phyloP scores from a whole-genome alignment of 2,797 vertebrate genomes.

The Leptodactylus fallax region DNA sequence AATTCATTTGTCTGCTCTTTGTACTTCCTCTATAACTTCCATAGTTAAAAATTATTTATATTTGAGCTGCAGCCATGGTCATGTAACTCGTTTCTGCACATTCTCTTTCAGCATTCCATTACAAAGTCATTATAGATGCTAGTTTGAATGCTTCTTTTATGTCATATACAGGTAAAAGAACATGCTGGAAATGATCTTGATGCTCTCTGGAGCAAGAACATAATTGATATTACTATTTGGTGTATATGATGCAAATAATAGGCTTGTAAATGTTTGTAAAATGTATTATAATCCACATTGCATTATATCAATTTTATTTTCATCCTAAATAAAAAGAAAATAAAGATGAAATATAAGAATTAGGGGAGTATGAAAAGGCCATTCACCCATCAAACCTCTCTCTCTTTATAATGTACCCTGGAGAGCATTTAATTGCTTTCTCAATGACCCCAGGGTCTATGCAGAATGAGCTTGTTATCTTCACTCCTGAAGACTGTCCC shows the following conservation, averaged over 20 bases:
- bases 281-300: slow-evolving; percentile 43
- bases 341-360: slow-evolving; percentile 63
- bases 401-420: slow-evolving; percentile 71
- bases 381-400: slow-evolving; percentile 66
- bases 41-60: slow-evolving; percentile 42
- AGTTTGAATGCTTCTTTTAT: slow-evolving; percentile 56
- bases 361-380: slow-evolving; percentile 66
- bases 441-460: slow-evolving; percentile 78
- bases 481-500: slow-evolving; percentile 74
- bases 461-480: slow-evolving; percentile 80
- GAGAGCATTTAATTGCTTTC: slow-evolving; percentile 80
- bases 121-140: neutral
- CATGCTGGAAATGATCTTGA: slow-evolving; percentile 21
- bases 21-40: slow-evolving; percentile 1
- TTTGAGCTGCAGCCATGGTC: slow-evolving; percentile 20
- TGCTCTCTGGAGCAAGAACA: slow-evolving; percentile 47
- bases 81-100: neutral
- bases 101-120: slow-evolving; percentile 34
- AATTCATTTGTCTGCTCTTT: neutral
- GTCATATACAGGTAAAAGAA: slow-evolving; percentile 44
- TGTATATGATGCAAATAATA: slow-evolving; percentile 61
- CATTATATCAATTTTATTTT: slow-evolving; percentile 68
- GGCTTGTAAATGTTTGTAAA: slow-evolving; percentile 53
- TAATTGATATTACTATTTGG: slow-evolving; percentile 40
- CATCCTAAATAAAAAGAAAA: slow-evolving; percentile 64